Conservation (phyloP, 2,113 vertebrate species). For the Xiphorhynchus elegans region DNA sequence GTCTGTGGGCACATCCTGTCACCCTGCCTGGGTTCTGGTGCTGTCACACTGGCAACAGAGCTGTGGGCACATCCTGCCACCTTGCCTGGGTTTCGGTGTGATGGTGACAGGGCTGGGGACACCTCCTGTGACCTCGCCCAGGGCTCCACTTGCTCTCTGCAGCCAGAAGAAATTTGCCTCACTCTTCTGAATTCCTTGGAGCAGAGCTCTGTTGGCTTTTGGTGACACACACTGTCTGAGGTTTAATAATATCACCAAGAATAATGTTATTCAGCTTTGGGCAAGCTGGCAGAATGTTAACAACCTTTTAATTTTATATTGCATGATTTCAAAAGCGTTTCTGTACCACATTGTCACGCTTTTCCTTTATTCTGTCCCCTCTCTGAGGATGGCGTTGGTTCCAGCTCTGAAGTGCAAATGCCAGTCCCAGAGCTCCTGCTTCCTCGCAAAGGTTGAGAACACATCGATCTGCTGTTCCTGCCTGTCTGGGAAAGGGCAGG, state of each 20-base stretch:
- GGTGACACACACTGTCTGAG: neutral
- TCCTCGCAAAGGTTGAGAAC: neutral
- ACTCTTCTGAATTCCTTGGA: neutral
- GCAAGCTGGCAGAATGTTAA: neutral
- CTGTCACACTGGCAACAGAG: fast-evolving
- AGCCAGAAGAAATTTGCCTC: neutral
- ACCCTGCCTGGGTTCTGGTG: neutral
- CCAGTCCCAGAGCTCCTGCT: neutral
- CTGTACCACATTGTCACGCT: neutral
- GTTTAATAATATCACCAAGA: neutral
- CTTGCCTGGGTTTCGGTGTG: neutral
- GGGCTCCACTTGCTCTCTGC: neutral
- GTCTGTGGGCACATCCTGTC: neutral
- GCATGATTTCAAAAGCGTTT: neutral
- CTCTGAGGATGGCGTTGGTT: neutral
- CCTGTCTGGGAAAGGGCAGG: neutral
- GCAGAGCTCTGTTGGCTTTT: neutral
- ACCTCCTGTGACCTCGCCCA: fast-evolving
- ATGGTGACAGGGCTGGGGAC: fast-evolving
- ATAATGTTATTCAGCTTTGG: neutral
- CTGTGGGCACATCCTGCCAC: neutral
- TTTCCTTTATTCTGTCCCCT: neutral
- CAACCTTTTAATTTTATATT: neutral
- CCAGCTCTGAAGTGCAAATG: neutral
- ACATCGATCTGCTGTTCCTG: neutral